Base-by-base conservation (phyloP, 2,113 vertebrate genomes). In the Alethe castanea region DNA sequence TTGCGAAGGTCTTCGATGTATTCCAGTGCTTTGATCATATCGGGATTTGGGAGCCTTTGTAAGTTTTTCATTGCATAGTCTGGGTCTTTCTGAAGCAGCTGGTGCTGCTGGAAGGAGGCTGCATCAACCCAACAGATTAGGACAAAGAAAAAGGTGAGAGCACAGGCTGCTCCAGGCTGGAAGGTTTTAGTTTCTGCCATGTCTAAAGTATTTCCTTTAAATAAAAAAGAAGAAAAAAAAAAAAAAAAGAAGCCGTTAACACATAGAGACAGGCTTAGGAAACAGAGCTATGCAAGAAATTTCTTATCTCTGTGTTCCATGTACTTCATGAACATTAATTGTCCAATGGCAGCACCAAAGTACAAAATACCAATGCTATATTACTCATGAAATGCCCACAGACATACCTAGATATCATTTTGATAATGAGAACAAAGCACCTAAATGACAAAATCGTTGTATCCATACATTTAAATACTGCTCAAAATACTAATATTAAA, bases 11-110 rank as follows among this genome's bases (percentile, higher is more conserved):
- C 98, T 95, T 99, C 98, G 67, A 99, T 99, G 97, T 99, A 99
- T 91, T 99, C 98, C 96, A 99, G 95, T 53, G 99, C 99, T 97
- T 98, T 99, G 94, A 99, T 98, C 99, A 99, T 99, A 71, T 99
- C 99, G 0, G 98, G 96, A 23, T 98, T 98, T 16, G 98, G 98
- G 76, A 98, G 62, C 56, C 95, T 98, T 38, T 95, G 98, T 56
- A 97, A 96, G 83, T 97, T 98, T 95, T 97, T 96, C 92, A 97
- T 92, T 84, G 96, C 93, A 72, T 98, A 97, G 77, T 98, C 98
- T 67, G 98, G 97, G 38, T 99, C 98, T 85, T 98, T 98, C 86
- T 98, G 98, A 80, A 97, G 97, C 90, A 98, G 96, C 95, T 98
- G 98, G 94, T 98, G 98, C 83, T 98, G 98, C 95, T 98, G 98